Percentiles rank a stretch among this genome's conserved stretches.
These are phyloP conservation scores for Crypturellus tataupa DNA, from an alignment of 2,797 vertebrate species.

Conservation along the genomic window DNA sequence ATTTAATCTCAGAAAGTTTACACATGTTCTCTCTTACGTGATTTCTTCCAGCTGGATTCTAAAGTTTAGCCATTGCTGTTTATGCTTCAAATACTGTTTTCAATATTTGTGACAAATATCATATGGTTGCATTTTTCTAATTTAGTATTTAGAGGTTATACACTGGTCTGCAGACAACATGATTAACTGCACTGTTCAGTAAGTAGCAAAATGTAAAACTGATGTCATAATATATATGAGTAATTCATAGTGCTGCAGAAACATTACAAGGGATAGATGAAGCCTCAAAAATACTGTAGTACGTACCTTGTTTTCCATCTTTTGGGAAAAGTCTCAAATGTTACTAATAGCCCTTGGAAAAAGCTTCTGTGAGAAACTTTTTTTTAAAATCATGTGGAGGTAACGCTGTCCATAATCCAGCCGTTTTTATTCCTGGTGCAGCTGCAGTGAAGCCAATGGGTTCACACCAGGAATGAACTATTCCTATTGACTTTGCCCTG, in stretches of 20 bases:
- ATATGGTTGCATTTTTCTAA: not conserved
- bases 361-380: not conserved
- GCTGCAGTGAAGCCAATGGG: not conserved
- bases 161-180: not conserved
- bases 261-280: not conserved
- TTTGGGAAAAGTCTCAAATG: not conserved
- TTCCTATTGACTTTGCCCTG: not conserved
- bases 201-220: conserved; percentile 28
- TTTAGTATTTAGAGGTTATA: conserved; percentile 26
- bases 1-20: conserved; percentile 15
- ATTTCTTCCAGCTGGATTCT: conserved; percentile 20
- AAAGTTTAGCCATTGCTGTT: conserved; percentile 22
- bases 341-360: not conserved
- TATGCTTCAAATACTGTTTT: conserved; percentile 24
- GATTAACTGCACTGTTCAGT: not conserved
- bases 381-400: not conserved
- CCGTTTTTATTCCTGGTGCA: not conserved
- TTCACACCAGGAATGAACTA: not conserved
- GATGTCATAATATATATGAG: not conserved
- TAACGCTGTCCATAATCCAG: not conserved
- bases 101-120: conserved; percentile 22
- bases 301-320: not conserved
- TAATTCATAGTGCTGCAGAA: not conserved
- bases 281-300: not conserved
- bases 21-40: not conserved